Evolutionary conservation across 1,140 invertebrate genomes (phyloP), one percentile per base, ranked within the genome.

Genomic region (Drosophila pseudoobscura): DNA sequence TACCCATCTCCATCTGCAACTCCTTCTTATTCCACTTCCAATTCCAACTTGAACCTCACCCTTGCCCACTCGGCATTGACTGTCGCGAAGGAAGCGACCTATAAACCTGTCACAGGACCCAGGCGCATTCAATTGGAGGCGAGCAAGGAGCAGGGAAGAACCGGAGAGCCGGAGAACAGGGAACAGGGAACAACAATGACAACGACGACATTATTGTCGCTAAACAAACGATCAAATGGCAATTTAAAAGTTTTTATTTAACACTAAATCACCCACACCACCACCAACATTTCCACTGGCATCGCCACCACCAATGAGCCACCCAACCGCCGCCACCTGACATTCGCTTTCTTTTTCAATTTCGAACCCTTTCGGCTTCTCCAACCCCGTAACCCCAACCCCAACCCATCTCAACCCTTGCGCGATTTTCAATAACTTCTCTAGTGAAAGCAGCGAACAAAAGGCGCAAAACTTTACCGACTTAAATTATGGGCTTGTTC

Each of bases 231-330:
- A 90, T 90, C 88, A 90, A 90, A 90, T 90, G 88, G 83, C 88
- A 90, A 90, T 90, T 90, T 90, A 88, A 90, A 90, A 90, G 88
- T 90, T 90, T 90, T 90, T 90, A 90, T 90, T 90, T 80, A 90
- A 90, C 88, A 90, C 88, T 90, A 90, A 90, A 90, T 90, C 88
- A 90, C 88, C 88, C 75, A 88, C 82, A 80, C 78, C 78, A 71
- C 52, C 45, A 17, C 17, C 39, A 13, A 3, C 39, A 39, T 44
- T 26, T 15, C 41, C 54, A 13, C 1, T 22, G 39, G 20, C 50
- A 5, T 13, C 46, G 39, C 29, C 58, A 22, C 20, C 70, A 75
- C 49, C 75, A 80, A 57, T 71, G 58, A 73, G 63, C 61, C 66
- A 17, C 41, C 39, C 54, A 31, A 5, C 53, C 58, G 9, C 45